phyloP scores from a whole-genome alignment of 1,140 invertebrate genomes.

The Melanaphis sacchari region DNA sequence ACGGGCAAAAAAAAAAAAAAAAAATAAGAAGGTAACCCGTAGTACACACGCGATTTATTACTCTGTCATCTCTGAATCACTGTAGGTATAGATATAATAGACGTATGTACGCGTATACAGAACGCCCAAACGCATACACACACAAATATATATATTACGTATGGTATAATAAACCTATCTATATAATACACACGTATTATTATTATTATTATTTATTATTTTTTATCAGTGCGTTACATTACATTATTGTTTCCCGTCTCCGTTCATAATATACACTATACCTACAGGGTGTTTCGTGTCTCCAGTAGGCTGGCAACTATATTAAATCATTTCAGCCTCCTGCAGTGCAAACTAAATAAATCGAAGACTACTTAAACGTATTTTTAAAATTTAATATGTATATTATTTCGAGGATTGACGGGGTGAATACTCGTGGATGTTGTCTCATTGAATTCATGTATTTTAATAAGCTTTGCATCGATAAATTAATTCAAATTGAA shows the following conservation, averaged over 20 bases:
- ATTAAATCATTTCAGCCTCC: background rate
- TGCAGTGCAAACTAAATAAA: background rate
- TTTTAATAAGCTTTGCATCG: background rate
- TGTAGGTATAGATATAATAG: background rate
- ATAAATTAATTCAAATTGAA: background rate
- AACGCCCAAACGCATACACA: background rate
- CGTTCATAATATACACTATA: background rate
- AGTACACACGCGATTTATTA: slow-evolving; percentile 37
- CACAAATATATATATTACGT: background rate
- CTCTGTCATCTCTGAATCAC: background rate
- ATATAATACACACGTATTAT: slow-evolving; percentile 3
- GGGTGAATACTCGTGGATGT: too few species aligned
- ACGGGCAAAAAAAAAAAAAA: background rate
- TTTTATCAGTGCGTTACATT: background rate
- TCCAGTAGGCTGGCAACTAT: background rate
- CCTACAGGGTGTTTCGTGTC: background rate
- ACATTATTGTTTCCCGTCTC: slow-evolving; percentile 32
- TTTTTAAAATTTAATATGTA: background rate
- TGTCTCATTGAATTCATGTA: background rate
- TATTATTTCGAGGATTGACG: background rate
- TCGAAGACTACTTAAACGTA: background rate
- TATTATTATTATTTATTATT: slow-evolving; percentile 20
- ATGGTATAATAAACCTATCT: background rate
- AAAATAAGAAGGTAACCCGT: background rate
- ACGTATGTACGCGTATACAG: background rate